Evolutionary conservation across 1,140 invertebrate genomes (phyloP), one percentile per base, ranked within the genome.

Genomic region (Drosophila nannoptera): DNA sequence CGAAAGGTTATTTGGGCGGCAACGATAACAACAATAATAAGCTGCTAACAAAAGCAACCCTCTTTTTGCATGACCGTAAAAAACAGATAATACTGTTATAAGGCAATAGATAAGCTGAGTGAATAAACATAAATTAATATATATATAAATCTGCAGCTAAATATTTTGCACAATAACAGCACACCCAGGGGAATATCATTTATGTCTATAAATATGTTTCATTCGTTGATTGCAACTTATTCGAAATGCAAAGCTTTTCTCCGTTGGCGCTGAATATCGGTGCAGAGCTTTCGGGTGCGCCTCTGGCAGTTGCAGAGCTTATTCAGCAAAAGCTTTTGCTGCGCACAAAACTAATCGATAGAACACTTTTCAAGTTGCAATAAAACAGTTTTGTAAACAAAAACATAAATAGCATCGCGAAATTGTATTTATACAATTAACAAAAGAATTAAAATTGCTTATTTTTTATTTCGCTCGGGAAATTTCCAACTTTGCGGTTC

Each of bases 1-100:
- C 73, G 76, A 78, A 84, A 83, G 80, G 80, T 83, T 83, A 73
- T 84, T 82, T 75, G 65, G 75, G 78, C 80, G 78, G 68, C 66
- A 78, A 75, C 78, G 65, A 61, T 60, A 66, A 75, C 38, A 45
- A 61, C 35, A 49, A 60, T 48, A 74, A 63, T 36, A 62, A 43
- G 35, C 32, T 12, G 43, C 36, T 11, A 33, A 32, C 5, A 35
- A 56, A 32, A 38, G 11, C 6, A n/a, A 50, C 42, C 53, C 65
- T 54, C 52, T 43, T 31, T 14, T 8, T 43, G 29, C 36, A 42
- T 66, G 58, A 8, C 9, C 36, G 22, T 66, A 66, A 66, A 66
- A 59, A 52, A 33, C 35, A 52, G 38, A 67, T 67, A 61, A 59
- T 46, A 46, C 7, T 33, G 12, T 14, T 33, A 33, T 14, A 4